phyloP scores from a whole-genome alignment of 1,140 invertebrate genomes.

The Aethina tumida region DNA sequence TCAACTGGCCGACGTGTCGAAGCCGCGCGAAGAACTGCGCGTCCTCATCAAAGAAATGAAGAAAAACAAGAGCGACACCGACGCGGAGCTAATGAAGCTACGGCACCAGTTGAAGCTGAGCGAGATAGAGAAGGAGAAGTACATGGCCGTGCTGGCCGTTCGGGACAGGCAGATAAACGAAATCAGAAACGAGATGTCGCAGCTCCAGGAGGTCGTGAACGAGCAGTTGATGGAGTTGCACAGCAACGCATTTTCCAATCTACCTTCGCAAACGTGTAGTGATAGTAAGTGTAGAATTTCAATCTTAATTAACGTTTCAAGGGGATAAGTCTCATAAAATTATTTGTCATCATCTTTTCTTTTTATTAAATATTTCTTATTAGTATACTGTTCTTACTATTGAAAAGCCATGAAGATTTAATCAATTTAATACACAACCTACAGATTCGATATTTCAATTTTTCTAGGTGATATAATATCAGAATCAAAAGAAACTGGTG shows the following conservation, averaged over 20 bases:
- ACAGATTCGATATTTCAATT: background rate
- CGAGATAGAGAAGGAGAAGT: conserved; percentile 33
- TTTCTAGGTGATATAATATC: too few species aligned
- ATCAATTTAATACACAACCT: background rate
- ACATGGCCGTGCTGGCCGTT: conserved; percentile 26
- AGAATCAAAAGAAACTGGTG: too few species aligned
- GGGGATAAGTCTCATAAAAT: background rate
- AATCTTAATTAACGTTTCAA: background rate
- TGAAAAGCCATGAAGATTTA: conserved; percentile 3
- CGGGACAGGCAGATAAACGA: conserved; percentile 31
- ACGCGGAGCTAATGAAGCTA: conserved; percentile 22
- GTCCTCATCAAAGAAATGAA: conserved; percentile 24
- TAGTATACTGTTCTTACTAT: conserved; percentile 1
- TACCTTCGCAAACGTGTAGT: too few species aligned
- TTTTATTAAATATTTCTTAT: conserved; percentile 1
- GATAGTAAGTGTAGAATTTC: conserved; percentile 4
- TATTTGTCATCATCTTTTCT: background rate
- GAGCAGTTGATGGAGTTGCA: conserved; percentile 29
- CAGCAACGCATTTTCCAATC: conserved; percentile 14
- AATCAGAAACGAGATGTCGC: conserved; percentile 30
- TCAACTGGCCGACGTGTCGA: conserved; percentile 4
- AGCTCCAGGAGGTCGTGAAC: conserved; percentile 31
- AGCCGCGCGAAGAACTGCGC: conserved; percentile 6
- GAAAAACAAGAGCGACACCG: conserved; percentile 19
- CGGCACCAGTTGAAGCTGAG: conserved; percentile 26